Base-by-base conservation (phyloP, 1,140 invertebrate species). In the Manduca sexta region DNA sequence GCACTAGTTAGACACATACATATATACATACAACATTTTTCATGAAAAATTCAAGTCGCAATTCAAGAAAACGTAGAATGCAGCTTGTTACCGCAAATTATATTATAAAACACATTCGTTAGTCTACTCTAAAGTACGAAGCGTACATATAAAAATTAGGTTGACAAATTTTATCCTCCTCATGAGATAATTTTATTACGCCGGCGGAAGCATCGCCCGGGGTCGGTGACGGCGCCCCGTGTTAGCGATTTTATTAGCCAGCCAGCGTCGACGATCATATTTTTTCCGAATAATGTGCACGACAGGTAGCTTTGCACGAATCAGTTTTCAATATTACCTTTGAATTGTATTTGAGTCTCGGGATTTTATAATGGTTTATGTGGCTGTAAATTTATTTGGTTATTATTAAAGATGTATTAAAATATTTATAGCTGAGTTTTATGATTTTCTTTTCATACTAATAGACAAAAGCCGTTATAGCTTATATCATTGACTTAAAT, bases 241-340 rank as follows among this genome's bases (percentile, higher is more conserved):
- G 65, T 74, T 80, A 80, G 70, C 74, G 64, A 69, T 79, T 82
- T 82, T 82, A 82, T 80, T 80, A 78, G 66, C 64, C 46, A 52
- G 60, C 48, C 64, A 69, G 54, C 60, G 60, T 59, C 56, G 49
- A 64, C 69, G 59, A 75, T 74, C 69, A 78, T 78, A 76, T 77
- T 76, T 81, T 74, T 72, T 54, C 64, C 58, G 66, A 71, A 77
- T 74, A 69, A 78, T 75, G 62, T 74, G 56, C 11, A 46, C 48
- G 64, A 62, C 67, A 76, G 71, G 58, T 61, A 77, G 60, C 64
- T 74, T 70, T 67, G 64, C 60, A 51, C 55, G 61, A 67, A 75
- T 77, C 67, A 69, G 58, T 70, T 69, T 61, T 62, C 70, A 52
- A 69, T 72, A 72, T 62, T 57, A 62, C 39, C 15, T 45, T 45